Evolutionary conservation across 2,113 vertebrate genomes (phyloP).

Genomic region (Neotragus pygmaeus): DNA sequence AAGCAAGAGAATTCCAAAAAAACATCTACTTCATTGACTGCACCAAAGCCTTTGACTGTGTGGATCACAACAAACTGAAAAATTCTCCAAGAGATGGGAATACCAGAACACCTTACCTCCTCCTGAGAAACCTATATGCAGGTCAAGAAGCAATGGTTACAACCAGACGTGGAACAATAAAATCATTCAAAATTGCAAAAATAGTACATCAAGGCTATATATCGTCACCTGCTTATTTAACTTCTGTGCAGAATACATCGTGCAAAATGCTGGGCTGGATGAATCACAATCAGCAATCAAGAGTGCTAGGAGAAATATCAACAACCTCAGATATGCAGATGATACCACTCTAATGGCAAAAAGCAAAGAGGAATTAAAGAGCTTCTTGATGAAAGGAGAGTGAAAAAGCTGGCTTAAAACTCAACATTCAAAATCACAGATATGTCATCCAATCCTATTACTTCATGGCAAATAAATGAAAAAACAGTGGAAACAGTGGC

Average conservation of each 20-base stretch:
- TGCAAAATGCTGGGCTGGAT: neutral
- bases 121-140: neutral
- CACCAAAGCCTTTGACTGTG: neutral
- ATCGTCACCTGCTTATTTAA: neutral
- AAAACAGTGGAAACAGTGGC: neutral
- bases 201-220: neutral
- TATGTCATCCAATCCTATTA: neutral
- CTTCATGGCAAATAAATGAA: neutral
- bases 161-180: rapidly evolving
- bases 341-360: neutral
- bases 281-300: neutral
- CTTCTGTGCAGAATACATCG: neutral
- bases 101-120: neutral
- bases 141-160: neutral
- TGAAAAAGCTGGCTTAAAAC: neutral
- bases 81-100: neutral
- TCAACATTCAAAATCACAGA: neutral
- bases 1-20: neutral
- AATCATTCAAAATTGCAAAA: neutral
- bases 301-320: neutral
- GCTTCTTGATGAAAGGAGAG: neutral
- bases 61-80: neutral
- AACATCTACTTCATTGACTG: neutral
- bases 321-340: neutral
- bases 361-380: neutral